Base-by-base conservation (phyloP, 1,140 invertebrate species). In the Cataglyphis hispanica region DNA sequence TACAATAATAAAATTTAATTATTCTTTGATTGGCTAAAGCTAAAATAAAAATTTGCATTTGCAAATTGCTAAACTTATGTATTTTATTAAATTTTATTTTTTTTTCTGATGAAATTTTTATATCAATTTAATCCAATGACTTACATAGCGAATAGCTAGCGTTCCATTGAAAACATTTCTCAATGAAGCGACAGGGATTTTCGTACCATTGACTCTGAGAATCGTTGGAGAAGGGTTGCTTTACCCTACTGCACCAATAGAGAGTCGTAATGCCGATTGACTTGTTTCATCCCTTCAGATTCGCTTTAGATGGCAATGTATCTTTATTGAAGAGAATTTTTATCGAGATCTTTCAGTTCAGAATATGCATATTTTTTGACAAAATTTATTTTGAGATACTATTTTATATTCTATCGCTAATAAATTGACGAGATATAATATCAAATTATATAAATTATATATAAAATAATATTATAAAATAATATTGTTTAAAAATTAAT, bases 251-350 rank as follows among this genome's bases (percentile, higher is more conserved):
- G 53, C 56, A 56, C 58, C 85, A 76, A 78, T 85, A 78, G 70
- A 77, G 84, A 87, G 88, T 89, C 87, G 87, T 89, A 89, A 89
- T 85, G n/a, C 74, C 75, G 88, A 88, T 88, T 84, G 87, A 85
- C 76, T 89, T 89, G 84, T 83, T 86, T 61, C 74, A 86, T 88
- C 70, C 87, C 86, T 67, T 7, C 31, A 70, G 63, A 77, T 81
- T 86, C 70, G 27, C 40, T 63, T 56, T 11, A 81, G 76, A 81
- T 70, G 76, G 67, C 56, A 31, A 72, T 64, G 58, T 63, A 83
- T 83, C 74, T 89, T 87, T 88, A 83, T 88, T 43, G 53, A 27
- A 77, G 22, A 22, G 31, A 83, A 83, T 74, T 74, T 81, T 27
- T 27, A 83, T 80, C 56, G 61, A 53, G 25, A 40, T 60, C 6